Evolutionary conservation across 2,113 vertebrate genomes (phyloP).

Genomic region (Oncorhynchus gorbuscha): DNA sequence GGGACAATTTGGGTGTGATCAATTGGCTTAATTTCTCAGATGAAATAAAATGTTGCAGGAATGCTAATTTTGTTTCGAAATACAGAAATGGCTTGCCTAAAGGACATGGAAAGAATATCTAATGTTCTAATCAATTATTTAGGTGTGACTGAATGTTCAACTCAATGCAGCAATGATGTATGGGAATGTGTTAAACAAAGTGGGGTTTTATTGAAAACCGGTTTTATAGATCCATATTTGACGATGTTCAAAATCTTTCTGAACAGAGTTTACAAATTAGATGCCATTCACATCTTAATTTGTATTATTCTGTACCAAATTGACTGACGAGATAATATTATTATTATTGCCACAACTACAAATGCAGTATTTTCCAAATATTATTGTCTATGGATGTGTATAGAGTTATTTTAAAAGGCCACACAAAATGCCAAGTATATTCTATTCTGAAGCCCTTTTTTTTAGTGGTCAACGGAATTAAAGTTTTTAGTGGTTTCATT

Average conservation of each 20-base stretch:
- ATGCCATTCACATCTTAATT: slow-evolving; percentile 25
- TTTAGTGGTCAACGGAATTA: slow-evolving; percentile 24
- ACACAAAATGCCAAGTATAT: slow-evolving; percentile 33
- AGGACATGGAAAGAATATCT: no score
- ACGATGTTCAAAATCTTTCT: slow-evolving; percentile 42
- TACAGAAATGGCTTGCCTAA: no score
- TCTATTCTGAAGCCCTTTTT: neutral
- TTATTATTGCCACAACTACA: neutral
- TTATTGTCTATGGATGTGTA: slow-evolving; percentile 25
- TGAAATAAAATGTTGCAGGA: no score
- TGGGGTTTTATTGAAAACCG: slow-evolving; percentile 4
- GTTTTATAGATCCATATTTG: slow-evolving; percentile 8
- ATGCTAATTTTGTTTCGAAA: no score
- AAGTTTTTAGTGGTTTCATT: slow-evolving; percentile 8
- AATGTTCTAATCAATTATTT: no score
- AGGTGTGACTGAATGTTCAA: no score
- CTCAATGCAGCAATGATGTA: neutral
- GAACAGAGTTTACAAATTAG: slow-evolving; percentile 37
- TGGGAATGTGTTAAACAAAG: neutral
- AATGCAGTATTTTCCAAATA: slow-evolving; percentile 49
- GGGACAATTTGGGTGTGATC: no score
- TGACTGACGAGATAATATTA: slow-evolving; percentile 12
- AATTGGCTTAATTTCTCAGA: no score
- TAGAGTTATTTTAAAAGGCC: slow-evolving; percentile 14
- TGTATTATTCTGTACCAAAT: slow-evolving; percentile 8